These are phyloP conservation scores for Gortyna flavago DNA, from an alignment of 2,888 invertebrate species.

Conservation along the genomic window DNA sequence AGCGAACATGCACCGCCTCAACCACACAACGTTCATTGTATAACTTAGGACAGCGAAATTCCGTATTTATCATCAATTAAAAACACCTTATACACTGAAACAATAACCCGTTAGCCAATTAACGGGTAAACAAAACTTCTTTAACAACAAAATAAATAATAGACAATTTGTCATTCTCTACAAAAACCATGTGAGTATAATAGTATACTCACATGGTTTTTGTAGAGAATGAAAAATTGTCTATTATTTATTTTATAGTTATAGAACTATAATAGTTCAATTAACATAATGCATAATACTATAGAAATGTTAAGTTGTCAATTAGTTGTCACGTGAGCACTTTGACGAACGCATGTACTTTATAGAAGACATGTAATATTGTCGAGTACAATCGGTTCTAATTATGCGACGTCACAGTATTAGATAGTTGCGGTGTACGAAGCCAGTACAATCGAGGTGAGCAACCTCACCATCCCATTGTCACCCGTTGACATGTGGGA, in stretches of 20 bases:
- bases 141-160: conserved; percentile 50
- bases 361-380: conserved; percentile 58
- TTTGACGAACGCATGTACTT: conserved; percentile 43
- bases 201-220: no score
- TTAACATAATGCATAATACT: conserved; percentile 54
- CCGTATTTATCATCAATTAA: conserved; percentile 56
- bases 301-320: conserved; percentile 57
- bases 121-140: conserved; percentile 39
- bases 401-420: conserved; percentile 84
- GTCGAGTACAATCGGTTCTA: conserved; percentile 75
- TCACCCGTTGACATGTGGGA: conserved; percentile 82
- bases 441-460: conserved; percentile 80
- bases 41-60: conserved; percentile 31
- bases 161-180: conserved; percentile 52
- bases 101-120: conserved; percentile 59
- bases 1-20: conserved; percentile 30
- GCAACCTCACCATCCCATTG: conserved; percentile 86
- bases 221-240: no score
- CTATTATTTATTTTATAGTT: no score
- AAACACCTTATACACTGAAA: conserved; percentile 54
- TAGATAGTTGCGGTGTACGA: conserved; percentile 74
- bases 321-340: conserved; percentile 58
- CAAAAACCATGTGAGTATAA: conserved; percentile 57
- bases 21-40: conserved; percentile 47
- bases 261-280: conserved; percentile 42